Evolutionary conservation across 2,797 vertebrate species (phyloP).

Genomic region (Dipus sagitta): DNA sequence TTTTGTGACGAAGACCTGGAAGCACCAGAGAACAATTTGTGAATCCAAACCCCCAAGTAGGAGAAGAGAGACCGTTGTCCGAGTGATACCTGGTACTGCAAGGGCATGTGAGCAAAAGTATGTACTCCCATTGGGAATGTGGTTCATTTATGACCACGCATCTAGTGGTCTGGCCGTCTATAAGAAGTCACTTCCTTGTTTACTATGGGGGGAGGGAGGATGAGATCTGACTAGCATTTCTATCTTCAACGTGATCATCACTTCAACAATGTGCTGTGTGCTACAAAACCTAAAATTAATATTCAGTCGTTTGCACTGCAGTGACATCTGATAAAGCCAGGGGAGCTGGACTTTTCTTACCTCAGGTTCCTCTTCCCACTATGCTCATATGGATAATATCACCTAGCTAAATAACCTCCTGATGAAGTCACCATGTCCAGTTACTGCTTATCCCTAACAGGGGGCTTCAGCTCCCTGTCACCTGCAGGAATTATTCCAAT

Average conservation of each 20-base stretch:
- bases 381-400: not conserved
- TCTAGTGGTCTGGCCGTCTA: not conserved
- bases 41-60: accelerated
- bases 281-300: not conserved
- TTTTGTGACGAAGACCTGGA: slow-evolving; percentile 60
- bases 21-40: not conserved
- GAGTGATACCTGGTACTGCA: not conserved
- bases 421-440: not conserved
- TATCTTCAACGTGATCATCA: not conserved
- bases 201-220: not conserved
- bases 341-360: not conserved
- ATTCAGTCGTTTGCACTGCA: not conserved
- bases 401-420: not conserved
- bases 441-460: not conserved
- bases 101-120: accelerated
- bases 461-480: not conserved
- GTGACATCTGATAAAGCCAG: not conserved
- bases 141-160: not conserved
- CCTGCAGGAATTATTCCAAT: not conserved
- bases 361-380: not conserved
- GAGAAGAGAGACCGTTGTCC: accelerated
- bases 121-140: accelerated
- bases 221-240: not conserved
- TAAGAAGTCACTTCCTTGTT: not conserved
- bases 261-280: not conserved